Base-by-base conservation (phyloP, 2,888 invertebrate genomes). In the Creontiades dilutus region DNA sequence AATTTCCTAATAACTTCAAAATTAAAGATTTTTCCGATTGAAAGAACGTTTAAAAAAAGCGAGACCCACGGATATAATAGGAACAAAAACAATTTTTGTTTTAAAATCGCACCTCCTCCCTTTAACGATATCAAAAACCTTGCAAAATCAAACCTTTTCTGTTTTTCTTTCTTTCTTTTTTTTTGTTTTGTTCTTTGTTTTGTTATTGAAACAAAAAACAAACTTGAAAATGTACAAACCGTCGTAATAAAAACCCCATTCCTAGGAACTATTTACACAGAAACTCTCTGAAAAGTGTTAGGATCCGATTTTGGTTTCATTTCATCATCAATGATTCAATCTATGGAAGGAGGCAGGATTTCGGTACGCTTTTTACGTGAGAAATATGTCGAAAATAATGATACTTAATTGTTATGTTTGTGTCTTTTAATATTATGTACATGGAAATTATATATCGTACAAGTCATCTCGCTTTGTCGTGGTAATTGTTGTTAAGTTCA, bases 191-290 rank as follows among this genome's bases (percentile, higher is more conserved):
- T n/a, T n/a, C n/a, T n/a, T n/a, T n/a, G n/a, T n/a, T n/a, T n/a
- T n/a, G n/a, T n/a, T 16, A 80, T 3, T 19, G 47, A 82, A 82
- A 47, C 11, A 57, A 78, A 55, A 84, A 85, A 57, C 28, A 85
- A 61, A 57, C 9, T 28, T 13, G 13, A 47, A 80, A 80, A 80
- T 80, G 68, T 68, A 68, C 68, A 68, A 68, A 68, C 23, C 23
- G 68, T 23, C 23, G 23, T 7, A 68, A 68, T 23, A 61, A 68
- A 23, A 68, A 68, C 14, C 82, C 48, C 27, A 52, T 52, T 61
- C 46, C 46, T 86, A 86, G 86, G 86, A 86, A 86, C 86, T 86
- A 86, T 86, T 9, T 86, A 86, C 86, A 86, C 47, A 76, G 47
- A 47, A 86, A 75, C 23, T 5, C 37, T 52, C 0, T 48, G 27